Evolutionary conservation across 2,888 invertebrate species (phyloP).

Genomic region (Matsumyia berberina): DNA sequence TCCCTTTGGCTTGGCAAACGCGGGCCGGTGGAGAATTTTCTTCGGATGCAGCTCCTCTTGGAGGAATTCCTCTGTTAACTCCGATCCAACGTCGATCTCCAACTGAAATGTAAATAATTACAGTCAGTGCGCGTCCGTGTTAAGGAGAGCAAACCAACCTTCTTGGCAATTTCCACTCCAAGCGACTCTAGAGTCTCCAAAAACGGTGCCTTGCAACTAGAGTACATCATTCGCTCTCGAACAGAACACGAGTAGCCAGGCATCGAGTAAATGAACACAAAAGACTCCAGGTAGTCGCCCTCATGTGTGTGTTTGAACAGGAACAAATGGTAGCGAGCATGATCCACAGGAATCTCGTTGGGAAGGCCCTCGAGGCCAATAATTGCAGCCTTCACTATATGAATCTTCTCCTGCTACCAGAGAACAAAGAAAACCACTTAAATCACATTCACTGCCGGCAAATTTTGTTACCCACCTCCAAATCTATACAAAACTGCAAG

Average conservation of each 20-base stretch:
- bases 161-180: conserved; percentile 92
- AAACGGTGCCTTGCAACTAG: conserved; percentile 97
- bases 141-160: conserved; percentile 86
- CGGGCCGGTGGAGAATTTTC: conserved; percentile 93
- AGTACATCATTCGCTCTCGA: conserved; percentile 99
- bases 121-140: not conserved
- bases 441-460: not conserved
- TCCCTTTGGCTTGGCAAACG: conserved; percentile 98
- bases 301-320: conserved; percentile 96
- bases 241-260: conserved; percentile 98
- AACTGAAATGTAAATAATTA: conserved; percentile 86
- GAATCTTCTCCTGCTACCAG: conserved; percentile 90
- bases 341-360: conserved; percentile 91
- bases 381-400: conserved; percentile 91
- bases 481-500: conserved; percentile 94
- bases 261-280: conserved; percentile 99
- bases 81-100: conserved; percentile 95
- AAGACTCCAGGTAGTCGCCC: conserved; percentile 94
- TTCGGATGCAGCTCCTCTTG: conserved; percentile 98
- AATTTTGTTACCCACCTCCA: conserved; percentile 84
- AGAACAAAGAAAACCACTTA: conserved; percentile 76
- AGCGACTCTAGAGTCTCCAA: conserved; percentile 92
- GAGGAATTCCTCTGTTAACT: conserved; percentile 94
- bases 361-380: conserved; percentile 88
- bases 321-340: conserved; percentile 92